Conservation (phyloP, 2,888 invertebrate species). For the Bedellia somnulentella region DNA sequence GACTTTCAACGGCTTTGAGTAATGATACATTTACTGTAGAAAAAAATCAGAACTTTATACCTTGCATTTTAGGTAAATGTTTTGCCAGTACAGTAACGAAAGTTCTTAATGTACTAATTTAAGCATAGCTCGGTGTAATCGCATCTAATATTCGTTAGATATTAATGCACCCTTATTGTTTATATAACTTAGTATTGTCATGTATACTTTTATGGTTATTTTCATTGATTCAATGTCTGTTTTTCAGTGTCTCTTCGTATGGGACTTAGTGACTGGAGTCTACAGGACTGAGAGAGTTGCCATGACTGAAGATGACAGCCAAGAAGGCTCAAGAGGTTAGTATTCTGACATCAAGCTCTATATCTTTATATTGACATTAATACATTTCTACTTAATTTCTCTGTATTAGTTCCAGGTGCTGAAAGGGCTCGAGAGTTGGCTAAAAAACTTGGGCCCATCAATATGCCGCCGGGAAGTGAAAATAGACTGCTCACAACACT, state of each 20-base stretch:
- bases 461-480: conserved; percentile 38
- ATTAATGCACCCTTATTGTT: too few species aligned
- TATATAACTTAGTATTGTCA: too few species aligned
- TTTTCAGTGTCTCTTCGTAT: conserved; percentile 47
- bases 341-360: not conserved
- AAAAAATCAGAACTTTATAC: too few species aligned
- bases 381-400: conserved; percentile 2
- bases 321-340: conserved; percentile 43
- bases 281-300: conserved; percentile 47
- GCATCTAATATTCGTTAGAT: too few species aligned
- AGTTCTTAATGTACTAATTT: too few species aligned
- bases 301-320: conserved; percentile 50
- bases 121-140: too few species aligned
- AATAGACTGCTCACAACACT: conserved; percentile 44
- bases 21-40: too few species aligned
- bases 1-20: too few species aligned
- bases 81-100: too few species aligned
- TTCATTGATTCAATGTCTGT: too few species aligned
- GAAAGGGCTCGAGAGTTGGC: conserved; percentile 45
- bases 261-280: conserved; percentile 50
- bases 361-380: not conserved
- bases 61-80: too few species aligned
- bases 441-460: conserved; percentile 33
- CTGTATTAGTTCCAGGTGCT: conserved; percentile 35
- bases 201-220: too few species aligned